Evolutionary conservation across 2,888 invertebrate species (phyloP).

Genomic region (Adelphocoris suturalis): DNA sequence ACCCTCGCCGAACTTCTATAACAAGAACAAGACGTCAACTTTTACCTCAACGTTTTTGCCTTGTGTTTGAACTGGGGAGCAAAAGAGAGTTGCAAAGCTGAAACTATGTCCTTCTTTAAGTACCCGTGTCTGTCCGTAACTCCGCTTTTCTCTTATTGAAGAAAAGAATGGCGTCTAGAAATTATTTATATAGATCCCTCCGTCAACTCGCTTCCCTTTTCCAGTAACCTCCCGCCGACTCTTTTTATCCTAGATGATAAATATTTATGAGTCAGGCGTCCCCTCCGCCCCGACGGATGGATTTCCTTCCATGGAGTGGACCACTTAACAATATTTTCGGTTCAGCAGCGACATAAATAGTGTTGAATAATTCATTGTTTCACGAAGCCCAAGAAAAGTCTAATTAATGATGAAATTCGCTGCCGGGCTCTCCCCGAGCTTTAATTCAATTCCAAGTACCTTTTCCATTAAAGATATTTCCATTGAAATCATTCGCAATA

Average conservation of each 20-base stretch:
- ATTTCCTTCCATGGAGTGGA: slow-evolving; percentile 44
- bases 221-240: background rate
- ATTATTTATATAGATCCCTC: background rate
- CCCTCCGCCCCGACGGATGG: background rate
- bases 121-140: background rate
- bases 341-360: slow-evolving; percentile 48
- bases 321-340: slow-evolving; percentile 53
- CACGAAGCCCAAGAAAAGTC: slow-evolving; percentile 1
- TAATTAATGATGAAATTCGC: slow-evolving; percentile 28
- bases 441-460: background rate
- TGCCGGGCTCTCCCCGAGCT: background rate
- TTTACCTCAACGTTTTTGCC: slow-evolving; percentile 20
- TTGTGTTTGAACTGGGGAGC: slow-evolving; percentile 10
- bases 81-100: slow-evolving; percentile 4
- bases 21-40: background rate
- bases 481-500: background rate
- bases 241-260: background rate
- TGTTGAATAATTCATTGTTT: slow-evolving; percentile 42
- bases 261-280: slow-evolving; percentile 10
- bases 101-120: background rate
- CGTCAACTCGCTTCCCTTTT: slow-evolving; percentile 8
- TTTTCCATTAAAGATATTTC: background rate
- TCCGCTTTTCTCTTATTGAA: background rate
- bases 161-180: background rate
- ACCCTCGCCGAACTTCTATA: background rate